phyloP scores from a whole-genome alignment of 2,888 invertebrate species.

The Unio pictorum region DNA sequence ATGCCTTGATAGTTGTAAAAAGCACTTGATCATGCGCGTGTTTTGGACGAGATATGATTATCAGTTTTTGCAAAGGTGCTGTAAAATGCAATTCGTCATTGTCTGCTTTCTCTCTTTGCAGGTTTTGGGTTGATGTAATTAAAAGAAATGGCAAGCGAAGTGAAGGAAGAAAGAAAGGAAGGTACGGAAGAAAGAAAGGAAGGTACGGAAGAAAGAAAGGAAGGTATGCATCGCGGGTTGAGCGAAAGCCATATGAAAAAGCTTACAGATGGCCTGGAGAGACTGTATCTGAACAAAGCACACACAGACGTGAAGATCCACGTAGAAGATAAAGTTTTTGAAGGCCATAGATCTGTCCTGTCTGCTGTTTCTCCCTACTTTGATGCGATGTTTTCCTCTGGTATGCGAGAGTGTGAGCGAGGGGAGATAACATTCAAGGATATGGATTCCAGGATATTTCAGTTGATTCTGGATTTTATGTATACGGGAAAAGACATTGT shows the following conservation, averaged over 20 bases:
- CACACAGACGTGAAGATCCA: conserved; percentile 58
- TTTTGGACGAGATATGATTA: too few relatives aligned
- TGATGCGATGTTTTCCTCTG: conserved; percentile 62
- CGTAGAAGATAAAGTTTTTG: conserved; percentile 53
- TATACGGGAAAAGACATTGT: conserved; percentile 84
- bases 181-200: conserved; percentile 4
- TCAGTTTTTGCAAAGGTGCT: too few relatives aligned
- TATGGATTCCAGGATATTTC: conserved; percentile 82
- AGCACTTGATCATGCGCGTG: too few relatives aligned
- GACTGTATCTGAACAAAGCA: conserved; percentile 39
- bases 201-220: conserved; percentile 1
- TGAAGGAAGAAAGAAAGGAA: conserved; percentile 1
- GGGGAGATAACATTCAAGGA: conserved; percentile 54
- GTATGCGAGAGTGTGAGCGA: conserved; percentile 58
- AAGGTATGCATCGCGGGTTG: not conserved
- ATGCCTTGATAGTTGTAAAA: too few relatives aligned
- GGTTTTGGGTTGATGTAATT: too few relatives aligned
- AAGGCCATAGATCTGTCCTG: conserved; percentile 59
- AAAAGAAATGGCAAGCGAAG: too few relatives aligned
- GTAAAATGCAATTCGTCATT: too few relatives aligned
- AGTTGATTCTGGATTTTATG: conserved; percentile 85
- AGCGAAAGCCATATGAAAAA: conserved; percentile 18
- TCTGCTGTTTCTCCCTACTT: conserved; percentile 62
- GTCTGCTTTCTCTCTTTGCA: too few relatives aligned
- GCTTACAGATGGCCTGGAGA: conserved; percentile 42